Percentiles rank a stretch among this genome's conserved stretches.
These are phyloP conservation scores for Xestia ashworthii DNA, from an alignment of 2,888 invertebrate species.

Conservation along the genomic window DNA sequence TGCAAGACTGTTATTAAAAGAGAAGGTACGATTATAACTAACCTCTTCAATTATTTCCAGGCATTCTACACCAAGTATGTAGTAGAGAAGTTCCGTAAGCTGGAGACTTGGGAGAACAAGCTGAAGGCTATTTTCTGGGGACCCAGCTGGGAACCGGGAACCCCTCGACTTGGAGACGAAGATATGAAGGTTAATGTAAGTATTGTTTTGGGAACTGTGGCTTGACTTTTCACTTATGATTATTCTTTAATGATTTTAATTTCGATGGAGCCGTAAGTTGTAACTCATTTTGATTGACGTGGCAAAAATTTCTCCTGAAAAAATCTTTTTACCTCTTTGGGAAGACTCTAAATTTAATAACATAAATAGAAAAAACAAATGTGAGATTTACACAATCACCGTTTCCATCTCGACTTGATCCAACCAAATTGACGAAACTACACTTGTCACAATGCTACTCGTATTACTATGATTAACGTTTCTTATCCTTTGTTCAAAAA, in stretches of 20 bases:
- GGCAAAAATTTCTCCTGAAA: neutral
- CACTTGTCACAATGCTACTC: neutral
- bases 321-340: neutral
- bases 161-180: slow-evolving; percentile 94
- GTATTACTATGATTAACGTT: neutral
- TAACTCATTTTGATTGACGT: neutral
- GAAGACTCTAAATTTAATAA: neutral
- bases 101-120: slow-evolving; percentile 91
- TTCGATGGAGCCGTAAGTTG: neutral
- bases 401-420: neutral
- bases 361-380: neutral
- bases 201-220: slow-evolving; percentile 48
- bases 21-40: neutral
- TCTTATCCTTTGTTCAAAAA: neutral
- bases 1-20: neutral
- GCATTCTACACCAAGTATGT: slow-evolving; percentile 94
- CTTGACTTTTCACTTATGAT: neutral
- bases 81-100: slow-evolving; percentile 90
- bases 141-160: slow-evolving; percentile 97
- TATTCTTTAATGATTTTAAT: neutral
- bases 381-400: neutral
- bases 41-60: slow-evolving; percentile 83
- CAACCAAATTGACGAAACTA: neutral
- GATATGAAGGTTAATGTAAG: slow-evolving; percentile 94
- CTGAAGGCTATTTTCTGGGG: slow-evolving; percentile 94